Conservation (phyloP, 2,797 vertebrate genomes). For the Lerista edwardsae region DNA sequence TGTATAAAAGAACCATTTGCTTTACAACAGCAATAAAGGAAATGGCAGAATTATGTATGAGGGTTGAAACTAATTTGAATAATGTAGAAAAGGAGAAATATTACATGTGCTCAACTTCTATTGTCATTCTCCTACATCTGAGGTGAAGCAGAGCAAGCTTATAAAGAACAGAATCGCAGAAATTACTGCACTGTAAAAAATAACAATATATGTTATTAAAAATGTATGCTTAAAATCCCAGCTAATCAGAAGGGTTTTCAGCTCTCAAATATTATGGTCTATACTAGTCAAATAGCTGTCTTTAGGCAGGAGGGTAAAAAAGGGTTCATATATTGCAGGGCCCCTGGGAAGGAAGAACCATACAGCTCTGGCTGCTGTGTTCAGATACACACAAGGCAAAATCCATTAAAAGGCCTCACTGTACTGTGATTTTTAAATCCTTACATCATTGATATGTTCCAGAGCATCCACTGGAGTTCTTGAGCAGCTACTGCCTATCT, state of each 20-base stretch:
- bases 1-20: constrained; percentile 81
- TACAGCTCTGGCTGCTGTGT: neutral
- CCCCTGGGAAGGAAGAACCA: neutral
- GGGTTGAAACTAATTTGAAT: constrained; percentile 77
- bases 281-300: neutral
- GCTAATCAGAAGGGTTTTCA: neutral
- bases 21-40: constrained; percentile 81
- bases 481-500: too few species aligned
- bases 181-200: constrained; percentile 69
- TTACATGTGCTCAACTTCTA: constrained; percentile 66
- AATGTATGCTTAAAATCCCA: constrained; percentile 50
- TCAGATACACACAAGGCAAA: neutral
- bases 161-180: constrained; percentile 68
- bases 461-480: too few species aligned
- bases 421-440: too few species aligned
- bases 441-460: too few species aligned
- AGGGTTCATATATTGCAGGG: neutral
- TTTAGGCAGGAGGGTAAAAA: neutral
- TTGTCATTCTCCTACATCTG: constrained; percentile 62
- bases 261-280: neutral
- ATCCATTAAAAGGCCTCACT: neutral
- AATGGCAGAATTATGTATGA: constrained; percentile 81
- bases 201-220: constrained; percentile 65
- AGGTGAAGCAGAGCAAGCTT: constrained; percentile 63
- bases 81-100: constrained; percentile 71